Percentiles rank a stretch among this genome's conserved stretches.
Conservation (phyloP, 1,140 invertebrate genomes). For the Philotrypesis tridentata region DNA sequence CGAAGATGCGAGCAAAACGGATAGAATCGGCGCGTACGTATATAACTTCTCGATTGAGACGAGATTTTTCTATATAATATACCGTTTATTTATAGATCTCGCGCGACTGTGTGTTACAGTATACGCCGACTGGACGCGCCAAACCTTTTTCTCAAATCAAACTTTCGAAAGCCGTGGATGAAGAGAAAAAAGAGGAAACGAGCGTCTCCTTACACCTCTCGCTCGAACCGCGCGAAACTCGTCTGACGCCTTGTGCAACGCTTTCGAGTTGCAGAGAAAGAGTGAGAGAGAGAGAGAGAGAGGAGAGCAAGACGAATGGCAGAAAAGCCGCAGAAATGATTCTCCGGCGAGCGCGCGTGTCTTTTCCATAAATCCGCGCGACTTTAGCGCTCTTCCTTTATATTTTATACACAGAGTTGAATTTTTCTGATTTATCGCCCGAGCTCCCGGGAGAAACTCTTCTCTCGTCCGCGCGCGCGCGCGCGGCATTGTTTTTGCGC, state of each 20-base stretch:
- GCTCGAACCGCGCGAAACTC: neutral
- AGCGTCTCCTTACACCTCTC: too few relatives aligned
- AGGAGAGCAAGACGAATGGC: conserved; percentile 55
- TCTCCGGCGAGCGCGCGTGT: conserved; percentile 19
- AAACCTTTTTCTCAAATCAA: too few relatives aligned
- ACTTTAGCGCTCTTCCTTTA: conserved; percentile 29
- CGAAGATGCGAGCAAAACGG: too few relatives aligned
- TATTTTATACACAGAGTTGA: too few relatives aligned
- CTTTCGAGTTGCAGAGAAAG: too few relatives aligned
- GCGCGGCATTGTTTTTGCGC: neutral
- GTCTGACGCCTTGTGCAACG: conserved; percentile 20
- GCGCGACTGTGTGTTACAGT: too few relatives aligned
- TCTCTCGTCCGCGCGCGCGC: too few relatives aligned
- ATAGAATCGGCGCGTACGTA: too few relatives aligned
- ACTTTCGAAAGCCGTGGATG: neutral
- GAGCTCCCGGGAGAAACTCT: neutral
- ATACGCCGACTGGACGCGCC: too few relatives aligned
- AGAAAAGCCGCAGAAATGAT: conserved; percentile 42
- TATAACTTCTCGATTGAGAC: neutral
- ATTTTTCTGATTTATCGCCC: conserved; percentile 1
- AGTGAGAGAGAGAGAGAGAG: too few relatives aligned
- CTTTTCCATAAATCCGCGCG: conserved; percentile 35
- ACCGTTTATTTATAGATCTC: too few relatives aligned
- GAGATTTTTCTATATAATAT: too few relatives aligned
- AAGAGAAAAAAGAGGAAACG: neutral